Percentiles rank a stretch among this genome's conserved stretches.
Evolutionary conservation across 37 sponge, comb jelly and placozoan species (phyloP).

Genomic region (Diacarnus erythraeanus): DNA sequence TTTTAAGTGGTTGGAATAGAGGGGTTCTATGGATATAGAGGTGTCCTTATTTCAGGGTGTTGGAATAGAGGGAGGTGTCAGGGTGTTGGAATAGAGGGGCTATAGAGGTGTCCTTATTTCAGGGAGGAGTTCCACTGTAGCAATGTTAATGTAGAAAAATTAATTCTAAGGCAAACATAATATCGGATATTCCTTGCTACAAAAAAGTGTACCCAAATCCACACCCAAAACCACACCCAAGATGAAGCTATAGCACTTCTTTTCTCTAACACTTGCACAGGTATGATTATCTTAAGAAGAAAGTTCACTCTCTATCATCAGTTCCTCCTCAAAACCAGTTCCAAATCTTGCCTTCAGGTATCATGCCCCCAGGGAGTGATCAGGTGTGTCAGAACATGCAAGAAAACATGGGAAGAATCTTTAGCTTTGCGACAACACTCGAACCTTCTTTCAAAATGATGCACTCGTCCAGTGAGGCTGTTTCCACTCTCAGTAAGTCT

Average conservation of each 20-base stretch:
- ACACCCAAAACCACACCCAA: too few species aligned
- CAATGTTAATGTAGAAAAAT: too few species aligned
- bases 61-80: too few species aligned
- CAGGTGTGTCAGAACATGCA: not conserved
- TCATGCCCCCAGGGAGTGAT: not conserved
- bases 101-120: too few species aligned
- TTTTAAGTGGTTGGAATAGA: too few species aligned
- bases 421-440: conserved; percentile 18
- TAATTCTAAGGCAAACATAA: too few species aligned
- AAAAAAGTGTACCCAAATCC: too few species aligned
- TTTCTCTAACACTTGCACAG: not conserved
- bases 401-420: conserved; percentile 10
- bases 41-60: too few species aligned
- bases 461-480: not conserved
- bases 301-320: not conserved
- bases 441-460: conserved; percentile 49
- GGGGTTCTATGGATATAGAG: too few species aligned
- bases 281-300: not conserved
- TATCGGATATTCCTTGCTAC: too few species aligned
- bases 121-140: too few species aligned
- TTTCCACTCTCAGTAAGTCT: conserved; percentile 30
- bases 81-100: too few species aligned
- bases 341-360: conserved; percentile 10
- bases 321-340: conserved; percentile 11
- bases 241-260: not conserved